Evolutionary conservation across 2,888 invertebrate species (phyloP).

Genomic region (Cenopis cana): DNA sequence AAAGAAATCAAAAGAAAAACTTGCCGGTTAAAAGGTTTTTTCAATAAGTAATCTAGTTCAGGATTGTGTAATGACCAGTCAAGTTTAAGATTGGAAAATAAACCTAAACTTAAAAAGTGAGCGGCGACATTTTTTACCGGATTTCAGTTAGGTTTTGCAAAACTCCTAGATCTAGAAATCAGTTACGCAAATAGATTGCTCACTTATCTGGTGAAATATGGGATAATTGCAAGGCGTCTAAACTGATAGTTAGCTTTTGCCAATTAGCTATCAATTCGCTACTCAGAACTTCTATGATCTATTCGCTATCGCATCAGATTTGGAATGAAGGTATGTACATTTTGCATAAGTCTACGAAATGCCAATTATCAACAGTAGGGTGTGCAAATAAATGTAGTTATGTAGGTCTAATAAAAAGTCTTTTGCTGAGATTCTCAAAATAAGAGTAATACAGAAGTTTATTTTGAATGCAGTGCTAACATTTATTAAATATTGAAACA

Average conservation of each 20-base stretch:
- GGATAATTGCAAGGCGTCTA: conserved; percentile 1
- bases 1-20: too few species aligned
- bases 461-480: too few species aligned
- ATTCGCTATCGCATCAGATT: not conserved
- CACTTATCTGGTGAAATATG: conserved; percentile 22
- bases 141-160: conserved; percentile 36
- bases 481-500: too few species aligned
- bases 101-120: conserved; percentile 25
- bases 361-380: not conserved
- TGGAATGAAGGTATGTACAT: not conserved
- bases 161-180: conserved; percentile 28
- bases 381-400: not conserved
- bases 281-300: too few species aligned
- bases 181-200: conserved; percentile 23
- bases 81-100: conserved; percentile 31
- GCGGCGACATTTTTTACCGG: conserved; percentile 33
- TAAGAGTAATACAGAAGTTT: too few species aligned
- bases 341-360: not conserved
- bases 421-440: too few species aligned
- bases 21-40: not conserved
- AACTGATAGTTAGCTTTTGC: not conserved
- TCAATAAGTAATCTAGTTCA: not conserved
- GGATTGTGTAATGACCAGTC: not conserved
- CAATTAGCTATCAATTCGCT: not conserved
- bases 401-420: too few species aligned